Percentiles rank a stretch among this genome's conserved stretches.
Conservation (phyloP, 2,113 vertebrate genomes). For the Mesocricetus auratus region DNA sequence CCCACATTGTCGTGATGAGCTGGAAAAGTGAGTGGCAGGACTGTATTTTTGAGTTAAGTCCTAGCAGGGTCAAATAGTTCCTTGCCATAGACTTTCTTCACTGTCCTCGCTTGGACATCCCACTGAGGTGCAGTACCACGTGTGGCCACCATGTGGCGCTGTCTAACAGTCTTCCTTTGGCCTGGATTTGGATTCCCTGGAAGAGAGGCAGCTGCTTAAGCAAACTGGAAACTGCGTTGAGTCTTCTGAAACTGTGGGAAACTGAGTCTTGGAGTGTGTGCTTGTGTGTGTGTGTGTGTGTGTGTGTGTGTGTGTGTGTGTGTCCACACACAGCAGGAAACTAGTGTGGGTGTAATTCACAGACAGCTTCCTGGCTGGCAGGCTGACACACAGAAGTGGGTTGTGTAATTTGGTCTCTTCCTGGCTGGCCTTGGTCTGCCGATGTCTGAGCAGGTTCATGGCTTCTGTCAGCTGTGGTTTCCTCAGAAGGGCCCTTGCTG, state of each 20-base stretch:
- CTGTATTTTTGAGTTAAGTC: background rate
- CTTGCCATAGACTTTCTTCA: background rate
- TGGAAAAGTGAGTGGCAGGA: background rate
- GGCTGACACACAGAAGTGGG: background rate
- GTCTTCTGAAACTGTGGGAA: background rate
- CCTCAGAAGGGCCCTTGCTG: background rate
- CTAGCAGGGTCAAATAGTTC: background rate
- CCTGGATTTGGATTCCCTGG: background rate
- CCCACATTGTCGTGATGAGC: background rate
- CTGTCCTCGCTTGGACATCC: background rate
- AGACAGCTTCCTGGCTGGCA: background rate
- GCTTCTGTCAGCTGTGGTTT: background rate
- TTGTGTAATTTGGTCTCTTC: background rate
- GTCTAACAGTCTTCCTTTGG: background rate
- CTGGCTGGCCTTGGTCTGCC: background rate
- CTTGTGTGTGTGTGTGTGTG: too few relatives aligned
- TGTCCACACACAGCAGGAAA: background rate
- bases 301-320: too few relatives aligned
- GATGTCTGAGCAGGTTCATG: fast-evolving
- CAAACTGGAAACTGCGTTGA: background rate
- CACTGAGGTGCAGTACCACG: fast-evolving
- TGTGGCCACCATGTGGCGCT: constrained; percentile 30
- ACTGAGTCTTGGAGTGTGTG: background rate
- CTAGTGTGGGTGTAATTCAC: background rate
- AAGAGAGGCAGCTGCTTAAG: background rate